Evolutionary conservation across 92 coral and sea anemone species (phyloP).

Genomic region (Porites divaricata): DNA sequence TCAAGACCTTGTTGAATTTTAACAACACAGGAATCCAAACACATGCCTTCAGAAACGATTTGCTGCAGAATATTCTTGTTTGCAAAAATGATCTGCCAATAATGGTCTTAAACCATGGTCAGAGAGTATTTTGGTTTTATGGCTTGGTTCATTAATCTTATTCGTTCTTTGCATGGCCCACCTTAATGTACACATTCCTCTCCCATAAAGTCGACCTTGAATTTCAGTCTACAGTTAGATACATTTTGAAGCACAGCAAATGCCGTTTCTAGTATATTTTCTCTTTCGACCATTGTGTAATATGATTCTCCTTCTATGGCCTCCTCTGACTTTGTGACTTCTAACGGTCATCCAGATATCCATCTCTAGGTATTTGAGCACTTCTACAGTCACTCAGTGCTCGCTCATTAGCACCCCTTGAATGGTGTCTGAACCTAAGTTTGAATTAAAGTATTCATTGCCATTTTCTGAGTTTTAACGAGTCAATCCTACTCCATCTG

Average conservation of each 20-base stretch:
- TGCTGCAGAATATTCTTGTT: constrained; percentile 52
- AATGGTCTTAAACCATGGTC: constrained; percentile 52
- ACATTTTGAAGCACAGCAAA: constrained; percentile 60
- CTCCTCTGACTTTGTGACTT: constrained; percentile 5
- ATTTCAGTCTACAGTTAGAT: constrained; percentile 44
- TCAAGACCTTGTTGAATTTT: constrained; percentile 60
- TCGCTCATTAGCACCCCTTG: constrained; percentile 19
- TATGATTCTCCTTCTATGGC: constrained; percentile 49
- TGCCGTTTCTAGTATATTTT: constrained; percentile 40
- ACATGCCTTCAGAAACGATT: constrained; percentile 37
- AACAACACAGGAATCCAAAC: constrained; percentile 54
- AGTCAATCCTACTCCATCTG: too few relatives aligned
- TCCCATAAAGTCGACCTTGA: constrained; percentile 75
- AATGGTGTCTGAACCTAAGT: neutral
- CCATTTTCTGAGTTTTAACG: too few relatives aligned
- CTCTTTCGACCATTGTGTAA: constrained; percentile 58
- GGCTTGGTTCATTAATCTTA: constrained; percentile 54
- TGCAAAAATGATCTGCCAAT: constrained; percentile 45
- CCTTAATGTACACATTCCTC: constrained; percentile 67
- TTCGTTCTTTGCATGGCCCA: constrained; percentile 69
- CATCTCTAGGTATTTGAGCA: constrained; percentile 12
- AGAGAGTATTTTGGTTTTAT: constrained; percentile 52
- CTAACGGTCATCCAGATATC: constrained; percentile 3
- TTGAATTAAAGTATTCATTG: too few relatives aligned
- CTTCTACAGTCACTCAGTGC: constrained; percentile 24